Evolutionary conservation across 1,140 invertebrate species (phyloP).

Genomic region (Meloidogyne hapla): DNA sequence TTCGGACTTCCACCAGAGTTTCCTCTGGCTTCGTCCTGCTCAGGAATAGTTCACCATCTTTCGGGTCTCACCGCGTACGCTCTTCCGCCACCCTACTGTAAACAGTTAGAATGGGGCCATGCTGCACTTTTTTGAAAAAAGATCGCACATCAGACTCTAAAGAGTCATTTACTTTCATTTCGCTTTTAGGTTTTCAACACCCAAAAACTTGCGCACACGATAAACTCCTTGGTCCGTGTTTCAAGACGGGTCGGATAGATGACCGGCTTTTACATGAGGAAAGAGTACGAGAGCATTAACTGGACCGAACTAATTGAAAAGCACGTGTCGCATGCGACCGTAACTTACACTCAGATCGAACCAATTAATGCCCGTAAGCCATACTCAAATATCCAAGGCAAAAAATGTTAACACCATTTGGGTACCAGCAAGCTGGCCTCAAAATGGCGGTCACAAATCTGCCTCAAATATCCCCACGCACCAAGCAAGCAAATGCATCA

Average conservation of each 20-base stretch:
- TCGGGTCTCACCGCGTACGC: slow-evolving; percentile 78
- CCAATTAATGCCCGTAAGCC: slow-evolving; percentile 14
- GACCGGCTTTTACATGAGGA: slow-evolving; percentile 65
- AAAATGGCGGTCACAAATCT: slow-evolving; percentile 18
- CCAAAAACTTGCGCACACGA: slow-evolving; percentile 77
- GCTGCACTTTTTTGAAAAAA: slow-evolving; percentile 42
- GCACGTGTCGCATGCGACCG: slow-evolving; percentile 42
- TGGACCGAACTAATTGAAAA: slow-evolving; percentile 21
- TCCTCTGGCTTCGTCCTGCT: slow-evolving; percentile 81
- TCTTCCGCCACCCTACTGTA: slow-evolving; percentile 71
- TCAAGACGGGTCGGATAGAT: slow-evolving; percentile 78
- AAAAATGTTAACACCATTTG: slow-evolving; percentile 33
- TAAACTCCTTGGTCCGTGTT: slow-evolving; percentile 90
- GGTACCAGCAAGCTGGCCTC: slow-evolving; percentile 33
- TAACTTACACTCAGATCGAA: slow-evolving; percentile 33
- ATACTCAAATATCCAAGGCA: slow-evolving; percentile 10
- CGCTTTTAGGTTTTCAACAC: slow-evolving; percentile 71
- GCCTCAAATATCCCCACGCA: slow-evolving; percentile 26
- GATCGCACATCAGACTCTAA: slow-evolving; percentile 51
- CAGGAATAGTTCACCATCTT: slow-evolving; percentile 86
- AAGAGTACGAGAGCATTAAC: neutral
- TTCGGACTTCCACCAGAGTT: slow-evolving; percentile 83
- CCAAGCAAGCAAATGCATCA: neutral
- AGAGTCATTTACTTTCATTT: slow-evolving; percentile 71
- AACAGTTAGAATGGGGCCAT: slow-evolving; percentile 52